Base-by-base conservation (phyloP, 2,888 invertebrate species). In the Thera obeliscata region DNA sequence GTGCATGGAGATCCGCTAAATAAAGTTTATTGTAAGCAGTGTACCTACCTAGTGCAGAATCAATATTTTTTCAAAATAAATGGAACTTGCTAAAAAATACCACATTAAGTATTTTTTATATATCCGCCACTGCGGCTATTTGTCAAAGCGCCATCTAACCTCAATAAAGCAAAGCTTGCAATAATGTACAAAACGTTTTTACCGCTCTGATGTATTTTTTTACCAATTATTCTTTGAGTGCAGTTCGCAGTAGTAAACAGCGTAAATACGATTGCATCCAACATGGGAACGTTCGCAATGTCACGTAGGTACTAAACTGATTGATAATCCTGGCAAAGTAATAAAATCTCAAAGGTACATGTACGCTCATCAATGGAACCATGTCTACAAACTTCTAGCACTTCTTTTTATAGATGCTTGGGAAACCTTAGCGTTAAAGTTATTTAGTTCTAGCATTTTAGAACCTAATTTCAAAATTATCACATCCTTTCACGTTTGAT, bases 281-380 rank as follows among this genome's bases (percentile, higher is more conserved):
- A 54, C 54, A 61, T 61, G 62, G 55, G 48, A 62, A 55, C 56
- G 55, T 55, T 61, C 46, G 61, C 46, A 55, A 61, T 61, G 41
- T 9, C 52, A 11, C 22, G 49, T 56, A 11, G 33, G 50, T 64
- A 52, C 52, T n/a, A 5, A n/a, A 0, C 5, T 3, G n/a, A 22
- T 22, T 22, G 22, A 22, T 6, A 49, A n/a, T 64, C 41, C 38
- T 22, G 49, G 35, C 36, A 38, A 5, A 12, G 11, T 56, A 11
- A 55, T 55, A 64, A 55, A 55, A 64, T 59, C 48, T 22, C 8
- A 1, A 22, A 11, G 64, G 8, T 64, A 49, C 48, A 49, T n/a
- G 12, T 12, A 49, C n/a, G n/a, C 12, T 49, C 48, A 49, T 49
- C 48, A 12, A 12, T 49, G 4, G n/a, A 48, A 49, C n/a, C n/a